Evolutionary conservation across 2,113 vertebrate species (phyloP).

Genomic region (Otis tarda): DNA sequence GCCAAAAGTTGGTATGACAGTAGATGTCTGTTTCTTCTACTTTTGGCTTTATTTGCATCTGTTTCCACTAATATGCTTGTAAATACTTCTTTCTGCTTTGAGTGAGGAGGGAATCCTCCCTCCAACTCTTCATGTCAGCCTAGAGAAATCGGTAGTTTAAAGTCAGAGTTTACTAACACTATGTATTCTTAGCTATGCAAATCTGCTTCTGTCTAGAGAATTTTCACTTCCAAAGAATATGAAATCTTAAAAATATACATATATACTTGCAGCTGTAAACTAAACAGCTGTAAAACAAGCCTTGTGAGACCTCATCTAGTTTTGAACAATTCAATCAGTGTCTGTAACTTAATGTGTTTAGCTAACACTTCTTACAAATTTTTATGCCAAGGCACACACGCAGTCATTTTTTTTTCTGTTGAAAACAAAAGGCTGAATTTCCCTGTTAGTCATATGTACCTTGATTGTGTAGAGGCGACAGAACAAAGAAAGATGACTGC

Average conservation of each 20-base stretch:
- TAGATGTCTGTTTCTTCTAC: neutral
- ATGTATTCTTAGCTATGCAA: neutral
- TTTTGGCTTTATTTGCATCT: neutral
- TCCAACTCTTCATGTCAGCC: neutral
- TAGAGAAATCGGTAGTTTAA: neutral
- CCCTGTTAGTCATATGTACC: neutral
- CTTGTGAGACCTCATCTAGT: neutral
- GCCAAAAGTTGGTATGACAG: neutral
- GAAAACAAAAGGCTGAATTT: neutral
- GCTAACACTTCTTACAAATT: neutral
- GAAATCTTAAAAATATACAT: neutral
- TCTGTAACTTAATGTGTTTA: neutral
- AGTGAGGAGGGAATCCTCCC: neutral
- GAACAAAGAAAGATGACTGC: neutral
- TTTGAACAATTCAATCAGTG: neutral
- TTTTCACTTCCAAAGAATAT: neutral
- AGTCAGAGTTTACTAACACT: neutral
- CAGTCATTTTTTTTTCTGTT: neutral
- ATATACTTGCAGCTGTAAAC: neutral
- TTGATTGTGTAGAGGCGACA: neutral
- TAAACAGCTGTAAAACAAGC: neutral
- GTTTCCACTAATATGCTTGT: neutral
- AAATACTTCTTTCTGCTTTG: neutral
- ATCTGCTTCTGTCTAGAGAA: neutral
- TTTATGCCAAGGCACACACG: neutral